A percentile compares a stretch with the other conserved stretches of the same genome.
Conservation (phyloP, 1,140 invertebrate species). For the Marisa cornuarietis region DNA sequence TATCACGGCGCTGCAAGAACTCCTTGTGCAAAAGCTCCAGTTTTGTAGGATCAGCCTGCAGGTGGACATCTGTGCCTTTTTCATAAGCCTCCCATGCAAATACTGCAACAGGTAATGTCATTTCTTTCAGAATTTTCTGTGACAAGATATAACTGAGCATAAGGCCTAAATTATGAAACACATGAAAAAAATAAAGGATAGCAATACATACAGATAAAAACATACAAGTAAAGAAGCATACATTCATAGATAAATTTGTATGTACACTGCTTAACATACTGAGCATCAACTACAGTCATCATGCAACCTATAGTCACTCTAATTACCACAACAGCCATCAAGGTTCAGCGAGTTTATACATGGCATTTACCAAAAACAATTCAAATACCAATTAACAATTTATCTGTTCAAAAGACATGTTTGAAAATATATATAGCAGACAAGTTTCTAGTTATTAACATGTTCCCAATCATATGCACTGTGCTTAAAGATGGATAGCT, state of each 20-base stretch:
- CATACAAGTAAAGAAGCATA: background rate
- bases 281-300: too few species aligned
- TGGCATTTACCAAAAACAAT: background rate
- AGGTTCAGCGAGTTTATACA: too few species aligned
- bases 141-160: too few species aligned
- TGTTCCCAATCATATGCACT: too few species aligned
- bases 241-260: too few species aligned
- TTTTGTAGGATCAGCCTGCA: conserved; percentile 97
- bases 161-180: background rate
- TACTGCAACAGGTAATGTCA: conserved; percentile 65
- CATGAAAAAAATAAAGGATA: background rate
- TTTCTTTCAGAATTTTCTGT: background rate
- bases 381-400: conserved; percentile 1
- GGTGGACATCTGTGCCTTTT: conserved; percentile 90
- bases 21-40: conserved; percentile 90
- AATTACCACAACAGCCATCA: too few species aligned
- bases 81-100: conserved; percentile 99
- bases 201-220: background rate
- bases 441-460: too few species aligned
- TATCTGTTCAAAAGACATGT: background rate
- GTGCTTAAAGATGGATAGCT: conserved; percentile 31
- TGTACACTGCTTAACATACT: too few species aligned
- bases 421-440: too few species aligned
- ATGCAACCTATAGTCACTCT: too few species aligned
- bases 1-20: conserved; percentile 88